Conservation (phyloP, 2,888 invertebrate species). For the Rhogogaster chlorosoma region DNA sequence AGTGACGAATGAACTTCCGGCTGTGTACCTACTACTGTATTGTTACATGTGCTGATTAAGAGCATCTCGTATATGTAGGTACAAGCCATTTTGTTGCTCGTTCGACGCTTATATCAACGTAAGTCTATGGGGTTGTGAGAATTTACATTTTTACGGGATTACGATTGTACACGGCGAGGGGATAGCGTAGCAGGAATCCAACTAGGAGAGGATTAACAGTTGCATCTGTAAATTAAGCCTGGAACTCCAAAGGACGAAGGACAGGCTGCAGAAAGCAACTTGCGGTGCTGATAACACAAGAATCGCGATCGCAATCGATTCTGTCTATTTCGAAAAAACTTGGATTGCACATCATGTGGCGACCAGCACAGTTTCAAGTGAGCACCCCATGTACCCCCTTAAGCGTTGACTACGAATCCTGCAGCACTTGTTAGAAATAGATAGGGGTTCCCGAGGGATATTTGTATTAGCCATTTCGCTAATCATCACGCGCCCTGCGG, state of each 20-base stretch:
- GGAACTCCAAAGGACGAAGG: background rate
- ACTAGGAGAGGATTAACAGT: constrained; percentile 30
- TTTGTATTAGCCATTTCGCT: constrained; percentile 49
- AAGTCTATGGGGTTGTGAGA: constrained; percentile 45
- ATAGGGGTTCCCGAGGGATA: constrained; percentile 49
- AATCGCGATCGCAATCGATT: background rate
- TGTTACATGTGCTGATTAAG: constrained; percentile 20
- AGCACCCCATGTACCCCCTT: too few species aligned
- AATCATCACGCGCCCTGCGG: constrained; percentile 47
- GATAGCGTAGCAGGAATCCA: background rate
- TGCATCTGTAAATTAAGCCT: constrained; percentile 32
- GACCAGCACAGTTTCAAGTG: too few species aligned
- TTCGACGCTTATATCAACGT: background rate
- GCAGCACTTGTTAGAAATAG: constrained; percentile 39
- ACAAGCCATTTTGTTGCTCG: background rate
- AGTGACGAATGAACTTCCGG: background rate
- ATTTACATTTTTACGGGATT: constrained; percentile 75
- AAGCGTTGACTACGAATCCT: background rate
- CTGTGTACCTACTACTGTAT: background rate
- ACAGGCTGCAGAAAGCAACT: background rate
- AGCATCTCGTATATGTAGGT: background rate
- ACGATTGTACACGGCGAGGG: constrained; percentile 55
- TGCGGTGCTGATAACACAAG: background rate
- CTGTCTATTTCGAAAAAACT: too few species aligned
- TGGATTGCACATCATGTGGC: too few species aligned